Base-by-base conservation (phyloP, 2,797 vertebrate genomes). In the Sitta carolinensis region DNA sequence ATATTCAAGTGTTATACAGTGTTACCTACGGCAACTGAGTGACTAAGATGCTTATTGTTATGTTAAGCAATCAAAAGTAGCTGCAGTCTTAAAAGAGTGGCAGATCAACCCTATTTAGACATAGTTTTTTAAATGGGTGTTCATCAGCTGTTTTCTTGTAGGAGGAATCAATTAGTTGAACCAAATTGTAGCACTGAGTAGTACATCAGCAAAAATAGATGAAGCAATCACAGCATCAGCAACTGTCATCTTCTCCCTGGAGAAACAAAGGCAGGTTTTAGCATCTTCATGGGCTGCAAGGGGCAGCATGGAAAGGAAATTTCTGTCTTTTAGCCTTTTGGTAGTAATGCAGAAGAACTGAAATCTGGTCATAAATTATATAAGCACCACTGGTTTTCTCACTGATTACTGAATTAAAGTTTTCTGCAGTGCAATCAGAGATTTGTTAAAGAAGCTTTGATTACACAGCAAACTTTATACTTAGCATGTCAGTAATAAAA, bases 171-270 rank as follows among this genome's bases (percentile, higher is more conserved):
- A 75, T 95, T 96, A 87, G 94, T 80, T 73, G 82, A 69, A 61
- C 57, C 26, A 72, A 92, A 91, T 45, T 91, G 58, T 90, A 78
- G 52, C 80, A 68, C 72, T 92, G 74, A 94, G 85, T 64, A 93
- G 95, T 85, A 87, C 87, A 80, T 94, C 87, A 87, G 87, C 87
- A 94, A 93, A 96, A 97, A 93, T 85, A 96, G 93, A 94, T 52
- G 13, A 91, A 95, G 68, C 3, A 0, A 89, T 91, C 87, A 66
- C 58, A 84, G 48, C 70, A 75, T 81, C 84, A 92, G 72, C 58
- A 81, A 32, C 61, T 87, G 63, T 74, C 47, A 79, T 90, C 73
- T 82, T 92, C 62, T 94, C 77, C 74, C 42, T 16, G 11, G 78
- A 84, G 75, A 91, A 92, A 83, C 48, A 84, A 68, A 77, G 32